A percentile compares a stretch with the other conserved stretches of the same genome.
Conservation (phyloP, 1,140 invertebrate species). For the Linepithema humile region DNA sequence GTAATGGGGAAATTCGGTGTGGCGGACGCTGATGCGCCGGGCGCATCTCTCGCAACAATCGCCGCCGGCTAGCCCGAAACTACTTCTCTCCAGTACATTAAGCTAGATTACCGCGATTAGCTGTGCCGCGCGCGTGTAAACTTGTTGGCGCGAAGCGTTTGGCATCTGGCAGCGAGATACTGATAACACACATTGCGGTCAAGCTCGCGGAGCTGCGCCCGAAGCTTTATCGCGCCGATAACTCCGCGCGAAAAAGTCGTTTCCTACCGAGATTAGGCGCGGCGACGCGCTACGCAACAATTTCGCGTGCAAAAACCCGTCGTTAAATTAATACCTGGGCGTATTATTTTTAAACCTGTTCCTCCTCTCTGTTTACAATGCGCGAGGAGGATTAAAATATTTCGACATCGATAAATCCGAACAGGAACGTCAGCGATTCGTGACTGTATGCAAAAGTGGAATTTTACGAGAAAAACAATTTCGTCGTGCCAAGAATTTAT, state of each 20-base stretch:
- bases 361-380: background rate
- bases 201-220: background rate
- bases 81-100: slow-evolving; percentile 38
- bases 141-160: slow-evolving; percentile 23
- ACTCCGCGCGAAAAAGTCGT: background rate
- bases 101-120: slow-evolving; percentile 40
- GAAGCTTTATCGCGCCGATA: slow-evolving; percentile 1
- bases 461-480: background rate
- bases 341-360: background rate
- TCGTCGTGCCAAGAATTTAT: background rate
- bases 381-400: background rate
- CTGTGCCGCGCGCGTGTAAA: slow-evolving; percentile 8
- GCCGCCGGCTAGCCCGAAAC: background rate
- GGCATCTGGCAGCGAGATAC: slow-evolving; percentile 45
- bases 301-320: background rate
- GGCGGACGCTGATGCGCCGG: background rate
- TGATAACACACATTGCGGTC: slow-evolving; percentile 38
- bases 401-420: background rate
- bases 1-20: slow-evolving; percentile 21
- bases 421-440: background rate
- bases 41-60: slow-evolving; percentile 19
- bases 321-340: background rate
- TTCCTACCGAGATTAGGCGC: slow-evolving; percentile 36
- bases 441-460: background rate
- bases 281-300: background rate